Base-by-base conservation (phyloP, 1,140 invertebrate species). In the Drosophila guanche region DNA sequence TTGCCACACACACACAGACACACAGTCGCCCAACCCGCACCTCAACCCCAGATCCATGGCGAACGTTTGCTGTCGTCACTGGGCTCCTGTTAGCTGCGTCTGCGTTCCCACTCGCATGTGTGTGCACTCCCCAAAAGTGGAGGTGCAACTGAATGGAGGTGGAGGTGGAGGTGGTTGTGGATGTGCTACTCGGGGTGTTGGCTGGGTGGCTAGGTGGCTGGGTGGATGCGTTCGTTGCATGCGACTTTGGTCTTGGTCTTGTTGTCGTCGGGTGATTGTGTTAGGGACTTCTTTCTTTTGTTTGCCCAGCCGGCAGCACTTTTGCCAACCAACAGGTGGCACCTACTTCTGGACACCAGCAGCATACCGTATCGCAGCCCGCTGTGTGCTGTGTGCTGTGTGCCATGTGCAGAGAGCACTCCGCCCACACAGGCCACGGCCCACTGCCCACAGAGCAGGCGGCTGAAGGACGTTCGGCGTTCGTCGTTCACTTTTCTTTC, bases 401-500 rank as follows among this genome's bases (percentile, higher is more conserved):
- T 46, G 56, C 29, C 46, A 47, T 46, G 48, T 41, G 45, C 65
- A 48, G 0, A 0, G 16, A 20, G 33, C 20, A n/a, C 16, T 27
- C 47, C 46, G 27, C 43, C 55, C 47, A 27, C 23, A 29, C 56
- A 50, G 25, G 23, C n/a, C 16, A 56, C 60, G 29, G 47, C 62
- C 43, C 46, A 53, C 56, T 56, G 40, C 33, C 58, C 56, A 59
- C 53, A 56, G 14, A 14, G 25, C 41, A 40, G 46, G 47, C 56
- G 65, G 61, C 51, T 85, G 80, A 85, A 85, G 80, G 80, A 80
- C 80, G 81, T 85, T 85, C 23, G 47, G 40, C 25, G 27, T 27
- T 20, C 22, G 10, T 33, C 16, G 20, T 40, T 14, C 59, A 47
- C 55, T 61, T 79, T 78, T 76, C 62, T 52, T 80, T 76, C 69